These are phyloP conservation scores for Ochotona curzoniae DNA, from an alignment of 2,113 vertebrate species.

Conservation along the genomic window DNA sequence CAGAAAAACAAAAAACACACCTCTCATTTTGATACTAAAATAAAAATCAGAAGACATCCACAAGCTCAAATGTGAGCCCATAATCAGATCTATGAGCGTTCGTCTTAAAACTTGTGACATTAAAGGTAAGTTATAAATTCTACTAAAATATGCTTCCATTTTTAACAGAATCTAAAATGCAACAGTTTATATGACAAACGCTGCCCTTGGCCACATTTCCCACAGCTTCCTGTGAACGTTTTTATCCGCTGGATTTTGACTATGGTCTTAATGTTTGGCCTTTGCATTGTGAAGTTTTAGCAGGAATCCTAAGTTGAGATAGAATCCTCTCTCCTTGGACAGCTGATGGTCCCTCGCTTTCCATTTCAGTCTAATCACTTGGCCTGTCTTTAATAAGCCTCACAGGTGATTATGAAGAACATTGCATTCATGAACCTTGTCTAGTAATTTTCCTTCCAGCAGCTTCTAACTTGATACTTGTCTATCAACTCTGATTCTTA, in stretches of 20 bases:
- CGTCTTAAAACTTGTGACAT: not conserved
- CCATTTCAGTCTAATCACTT: too few species aligned
- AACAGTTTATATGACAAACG: not conserved
- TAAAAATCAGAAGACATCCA: not conserved
- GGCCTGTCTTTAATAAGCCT: not conserved
- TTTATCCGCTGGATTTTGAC: not conserved
- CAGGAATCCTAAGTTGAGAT: not conserved
- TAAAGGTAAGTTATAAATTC: not conserved
- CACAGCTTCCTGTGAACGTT: not conserved
- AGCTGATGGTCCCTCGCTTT: not conserved
- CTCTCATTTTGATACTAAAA: not conserved
- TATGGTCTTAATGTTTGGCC: fast-evolving
- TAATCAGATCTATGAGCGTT: not conserved
- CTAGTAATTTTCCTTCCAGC: not conserved
- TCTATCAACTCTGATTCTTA: too few species aligned
- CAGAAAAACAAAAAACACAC: not conserved
- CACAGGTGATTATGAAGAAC: not conserved
- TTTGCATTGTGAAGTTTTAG: not conserved
- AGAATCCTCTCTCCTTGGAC: not conserved
- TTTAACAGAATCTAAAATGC: not conserved
- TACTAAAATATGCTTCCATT: not conserved
- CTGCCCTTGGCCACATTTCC: not conserved
- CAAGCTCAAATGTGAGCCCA: too few species aligned
- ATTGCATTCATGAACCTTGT: too few species aligned
- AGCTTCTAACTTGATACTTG: not conserved